Evolutionary conservation across 2,113 vertebrate genomes (phyloP).

Genomic region (Odobenus rosmarus): DNA sequence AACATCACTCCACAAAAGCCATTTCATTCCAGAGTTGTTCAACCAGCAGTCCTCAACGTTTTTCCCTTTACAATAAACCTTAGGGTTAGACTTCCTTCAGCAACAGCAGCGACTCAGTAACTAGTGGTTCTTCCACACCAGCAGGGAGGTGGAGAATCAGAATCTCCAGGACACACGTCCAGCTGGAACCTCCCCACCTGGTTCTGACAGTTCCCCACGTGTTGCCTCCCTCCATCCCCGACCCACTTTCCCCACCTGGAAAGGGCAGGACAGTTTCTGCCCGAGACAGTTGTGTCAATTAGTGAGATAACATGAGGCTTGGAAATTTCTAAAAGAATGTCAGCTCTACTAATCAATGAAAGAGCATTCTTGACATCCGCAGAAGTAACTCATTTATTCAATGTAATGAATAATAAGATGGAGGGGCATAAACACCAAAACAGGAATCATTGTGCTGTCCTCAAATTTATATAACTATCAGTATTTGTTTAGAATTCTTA

Average conservation of each 20-base stretch:
- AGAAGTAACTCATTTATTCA: neutral
- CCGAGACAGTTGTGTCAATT: neutral
- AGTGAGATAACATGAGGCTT: neutral
- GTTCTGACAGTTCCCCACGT: accelerated
- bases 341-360: neutral
- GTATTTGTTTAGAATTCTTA: neutral
- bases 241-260: neutral
- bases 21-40: neutral
- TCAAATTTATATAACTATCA: neutral
- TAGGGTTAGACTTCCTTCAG: neutral
- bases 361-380: neutral
- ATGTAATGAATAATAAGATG: neutral
- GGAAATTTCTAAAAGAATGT: neutral
- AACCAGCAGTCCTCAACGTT: accelerated
- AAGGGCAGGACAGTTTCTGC: no score
- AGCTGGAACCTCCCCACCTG: neutral
- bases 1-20: neutral
- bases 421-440: neutral
- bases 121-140: neutral
- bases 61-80: accelerated
- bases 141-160: neutral
- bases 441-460: neutral
- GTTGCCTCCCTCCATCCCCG: no score
- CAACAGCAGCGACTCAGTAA: no score
- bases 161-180: neutral